Evolutionary conservation across 2,113 vertebrate genomes (phyloP), one percentile per base, ranked within the genome.

Genomic region (Antechinus stuartii): DNA sequence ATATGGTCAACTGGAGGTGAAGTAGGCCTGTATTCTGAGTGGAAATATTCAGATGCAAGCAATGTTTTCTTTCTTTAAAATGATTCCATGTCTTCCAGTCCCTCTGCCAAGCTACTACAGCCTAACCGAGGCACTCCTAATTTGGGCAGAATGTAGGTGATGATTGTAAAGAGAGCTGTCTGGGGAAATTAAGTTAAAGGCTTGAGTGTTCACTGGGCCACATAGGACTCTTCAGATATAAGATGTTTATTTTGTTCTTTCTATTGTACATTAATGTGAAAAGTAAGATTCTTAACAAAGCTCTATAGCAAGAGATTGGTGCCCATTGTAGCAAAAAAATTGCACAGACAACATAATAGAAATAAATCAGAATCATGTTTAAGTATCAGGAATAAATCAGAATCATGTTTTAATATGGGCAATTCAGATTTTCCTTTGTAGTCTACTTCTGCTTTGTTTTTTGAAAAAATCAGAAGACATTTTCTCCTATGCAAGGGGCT

Each of bases 41-140:
- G 12, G 23, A 93, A 90, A 90, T 92, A 93, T 94, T 92, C 54
- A 91, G 25, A 95, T 94, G 90, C 90, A 0, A 22, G 0, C 57
- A 42, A n/a, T 94, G 46, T 91, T 50, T 89, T 57, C 84, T 93
- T 95, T 50, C 26, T 49, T 84, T 94, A 95, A 94, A 95, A 90
- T 90, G 90, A 49, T 11, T n/a, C 4, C 56, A 91, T 47, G n/a
- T 91, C n/a, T 92, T 93, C 2, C 42, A 90, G 55, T 92, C 23
- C 16, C 47, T 47, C 1, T 3, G 46, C 30, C 50, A 94, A 92
- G 47, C 30, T 50, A n/a, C 16, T 42, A 84, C 30, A 93, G 3
- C 53, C 0, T 19, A 23, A n/a, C 55, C 12, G 91, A 68, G 16
- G 54, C 91, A 22, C 3, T 95, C 10, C 89, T 8, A 93, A 2